Base-by-base conservation (phyloP, 1,140 invertebrate genomes). In the Himalopsyche phryganea region DNA sequence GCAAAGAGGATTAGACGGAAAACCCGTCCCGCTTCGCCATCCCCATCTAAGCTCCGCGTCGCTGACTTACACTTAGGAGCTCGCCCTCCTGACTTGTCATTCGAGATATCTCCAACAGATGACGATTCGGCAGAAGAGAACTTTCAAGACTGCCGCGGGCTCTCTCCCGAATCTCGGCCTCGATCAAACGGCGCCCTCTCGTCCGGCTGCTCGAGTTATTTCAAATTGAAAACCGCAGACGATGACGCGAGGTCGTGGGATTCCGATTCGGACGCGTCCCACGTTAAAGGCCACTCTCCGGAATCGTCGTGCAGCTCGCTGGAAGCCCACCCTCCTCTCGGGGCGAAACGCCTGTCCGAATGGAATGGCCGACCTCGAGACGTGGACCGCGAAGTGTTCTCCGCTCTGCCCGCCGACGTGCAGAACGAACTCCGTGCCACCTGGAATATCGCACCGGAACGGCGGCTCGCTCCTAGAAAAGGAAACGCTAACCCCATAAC, bases 1-100 rank as follows among this genome's bases (percentile, higher is more conserved):
- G 84, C 85, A 9, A 89, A 89, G 68, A 88, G 88, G 65, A 78
- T 75, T 11, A 64, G 74, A 19, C 65, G 75, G 67, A 87, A 87
- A 63, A 77, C 74, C 10, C 64, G 73, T 19, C 65, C 76, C 61
- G 44, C 52, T 18, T 11, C n/a, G 42, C 18, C 42, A 7, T 83
- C 81, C 14, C 82, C 82, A 1, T 82, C 80, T 66, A 84, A 83
- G 60, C 65, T 84, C 50, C 77, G 79, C 61, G 81, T 84, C n/a
- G 80, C 79, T 28, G 81, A 84, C 66, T 66, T 84, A 32, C 41
- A 33, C 17, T 6, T 54, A 11, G 20, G 42, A 77, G 78, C 55
- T 76, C 78, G 64, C 79, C 14, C 46, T 6, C 19, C n/a, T 20
- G 28, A 41, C 2, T 32, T 42, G 18, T n/a, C 15, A 1, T 35